Conservation (phyloP, 2,113 vertebrate species). For the Sporophila hypoxantha region DNA sequence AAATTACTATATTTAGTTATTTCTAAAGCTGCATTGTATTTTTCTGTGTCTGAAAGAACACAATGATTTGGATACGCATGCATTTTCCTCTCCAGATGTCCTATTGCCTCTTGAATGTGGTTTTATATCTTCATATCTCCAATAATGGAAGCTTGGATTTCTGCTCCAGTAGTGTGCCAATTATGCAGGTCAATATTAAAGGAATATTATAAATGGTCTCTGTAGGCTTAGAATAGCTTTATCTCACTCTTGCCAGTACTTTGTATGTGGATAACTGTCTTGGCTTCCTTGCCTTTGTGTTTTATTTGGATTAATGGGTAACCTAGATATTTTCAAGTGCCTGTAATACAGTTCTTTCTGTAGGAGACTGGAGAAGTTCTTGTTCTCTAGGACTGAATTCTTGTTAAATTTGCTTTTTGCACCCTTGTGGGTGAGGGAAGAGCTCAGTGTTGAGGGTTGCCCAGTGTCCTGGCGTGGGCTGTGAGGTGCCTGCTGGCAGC, state of each 20-base stretch:
- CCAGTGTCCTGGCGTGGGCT: not conserved
- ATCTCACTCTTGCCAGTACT: not conserved
- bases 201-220: not conserved
- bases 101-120: slow-evolving; percentile 23
- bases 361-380: not conserved
- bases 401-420: not conserved
- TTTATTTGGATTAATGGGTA: slow-evolving; percentile 15
- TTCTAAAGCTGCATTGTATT: slow-evolving; percentile 58
- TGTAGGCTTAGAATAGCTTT: not conserved
- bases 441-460: not conserved
- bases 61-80: slow-evolving; percentile 26
- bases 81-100: slow-evolving; percentile 52
- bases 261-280: not conserved
- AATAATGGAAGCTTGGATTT: slow-evolving; percentile 21
- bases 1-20: slow-evolving; percentile 60
- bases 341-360: not conserved
- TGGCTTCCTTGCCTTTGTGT: not conserved
- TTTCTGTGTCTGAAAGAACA: slow-evolving; percentile 30
- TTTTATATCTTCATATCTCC: slow-evolving; percentile 1
- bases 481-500: not conserved
- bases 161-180: not conserved
- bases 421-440: no score
- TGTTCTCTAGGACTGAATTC: not conserved
- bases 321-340: not conserved
- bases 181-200: slow-evolving; percentile 27